Conservation (phyloP, 1,140 invertebrate species). For the Drosophila lacteicornis region DNA sequence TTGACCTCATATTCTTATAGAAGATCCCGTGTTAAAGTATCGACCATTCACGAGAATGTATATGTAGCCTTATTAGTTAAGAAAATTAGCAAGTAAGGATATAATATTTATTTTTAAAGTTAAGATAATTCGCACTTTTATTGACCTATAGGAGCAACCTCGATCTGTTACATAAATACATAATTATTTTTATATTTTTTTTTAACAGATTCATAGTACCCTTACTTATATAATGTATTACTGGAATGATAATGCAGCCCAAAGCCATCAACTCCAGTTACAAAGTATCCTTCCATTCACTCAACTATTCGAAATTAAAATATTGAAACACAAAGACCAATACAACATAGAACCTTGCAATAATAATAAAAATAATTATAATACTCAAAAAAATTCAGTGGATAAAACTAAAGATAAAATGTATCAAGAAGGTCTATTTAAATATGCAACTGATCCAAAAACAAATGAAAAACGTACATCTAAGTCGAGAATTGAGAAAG, state of each 20-base stretch:
- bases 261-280: background rate
- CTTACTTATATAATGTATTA: background rate
- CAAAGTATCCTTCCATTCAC: background rate
- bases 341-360: background rate
- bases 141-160: no score
- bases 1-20: no score
- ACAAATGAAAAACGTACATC: background rate
- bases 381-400: background rate
- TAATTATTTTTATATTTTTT: background rate
- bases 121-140: no score
- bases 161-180: background rate
- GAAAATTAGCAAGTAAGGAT: no score
- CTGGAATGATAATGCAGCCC: background rate
- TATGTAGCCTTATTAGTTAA: no score
- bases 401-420: background rate
- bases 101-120: no score
- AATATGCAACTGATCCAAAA: background rate
- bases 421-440: background rate
- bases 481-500: constrained; percentile 42
- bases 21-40: no score
- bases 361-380: background rate
- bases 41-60: no score
- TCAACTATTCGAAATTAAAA: background rate
- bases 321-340: background rate
- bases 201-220: background rate